phyloP scores from a whole-genome alignment of 2,113 vertebrate genomes.

The Campylomormyrus tamandua region DNA sequence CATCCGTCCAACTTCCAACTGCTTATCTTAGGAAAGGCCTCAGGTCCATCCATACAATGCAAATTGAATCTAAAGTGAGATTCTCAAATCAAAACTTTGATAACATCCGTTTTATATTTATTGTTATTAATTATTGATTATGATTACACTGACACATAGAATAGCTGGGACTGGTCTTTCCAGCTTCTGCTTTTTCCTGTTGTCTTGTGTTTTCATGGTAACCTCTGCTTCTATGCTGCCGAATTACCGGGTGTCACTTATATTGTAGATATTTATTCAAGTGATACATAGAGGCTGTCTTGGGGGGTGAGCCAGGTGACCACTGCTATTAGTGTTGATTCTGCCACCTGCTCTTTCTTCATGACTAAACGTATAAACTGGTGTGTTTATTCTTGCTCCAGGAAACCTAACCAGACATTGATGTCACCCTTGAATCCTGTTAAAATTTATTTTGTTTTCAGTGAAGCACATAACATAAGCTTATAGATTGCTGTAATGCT shows the following conservation, averaged over 20 bases:
- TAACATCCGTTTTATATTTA: neutral
- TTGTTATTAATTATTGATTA: neutral
- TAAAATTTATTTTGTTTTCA: neutral
- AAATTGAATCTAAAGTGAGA: neutral
- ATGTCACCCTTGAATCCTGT: neutral
- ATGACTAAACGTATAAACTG: neutral
- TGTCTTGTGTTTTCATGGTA: neutral
- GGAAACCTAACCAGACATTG: neutral
- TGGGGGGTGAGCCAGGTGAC: neutral
- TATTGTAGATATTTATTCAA: neutral
- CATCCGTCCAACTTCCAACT: neutral
- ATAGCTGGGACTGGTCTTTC: neutral
- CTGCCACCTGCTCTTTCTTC: neutral
- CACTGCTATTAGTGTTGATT: neutral
- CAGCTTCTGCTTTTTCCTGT: neutral
- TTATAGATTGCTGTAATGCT: neutral
- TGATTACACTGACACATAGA: neutral
- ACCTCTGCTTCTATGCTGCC: neutral
- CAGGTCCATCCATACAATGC: neutral
- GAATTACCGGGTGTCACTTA: neutral
- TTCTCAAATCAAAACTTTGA: neutral
- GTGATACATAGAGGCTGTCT: neutral
- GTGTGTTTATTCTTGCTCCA: neutral
- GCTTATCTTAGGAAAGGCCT: neutral
- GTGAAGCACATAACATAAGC: neutral